These are phyloP conservation scores for Atta colombica DNA, from an alignment of 1,140 invertebrate genomes.

Conservation along the genomic window DNA sequence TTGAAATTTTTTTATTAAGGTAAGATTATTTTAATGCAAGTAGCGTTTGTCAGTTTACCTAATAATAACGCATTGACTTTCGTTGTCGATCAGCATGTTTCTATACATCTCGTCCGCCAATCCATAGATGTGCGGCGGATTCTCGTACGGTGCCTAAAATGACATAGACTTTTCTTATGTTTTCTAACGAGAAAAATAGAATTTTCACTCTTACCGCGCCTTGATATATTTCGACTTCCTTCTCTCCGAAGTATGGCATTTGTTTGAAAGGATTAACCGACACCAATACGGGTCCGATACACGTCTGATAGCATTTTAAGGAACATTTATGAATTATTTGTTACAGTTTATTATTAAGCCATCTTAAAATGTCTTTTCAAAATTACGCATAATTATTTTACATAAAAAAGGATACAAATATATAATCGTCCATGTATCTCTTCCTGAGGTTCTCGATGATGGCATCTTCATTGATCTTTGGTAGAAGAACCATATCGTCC, in stretches of 20 bases:
- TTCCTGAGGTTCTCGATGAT: conserved; percentile 93
- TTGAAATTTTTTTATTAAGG: not conserved
- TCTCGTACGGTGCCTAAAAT: conserved; percentile 91
- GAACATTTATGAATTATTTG: conserved; percentile 58
- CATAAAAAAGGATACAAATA: conserved; percentile 90
- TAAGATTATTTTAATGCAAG: not conserved
- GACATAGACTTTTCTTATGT: not conserved
- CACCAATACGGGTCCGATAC: conserved; percentile 93
- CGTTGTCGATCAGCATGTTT: conserved; percentile 92
- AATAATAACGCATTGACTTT: conserved; percentile 93
- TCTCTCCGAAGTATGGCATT: conserved; percentile 91
- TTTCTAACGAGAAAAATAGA: not conserved
- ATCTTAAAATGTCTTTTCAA: not conserved
- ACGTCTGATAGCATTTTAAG: conserved; percentile 88
- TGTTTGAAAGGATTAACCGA: conserved; percentile 94
- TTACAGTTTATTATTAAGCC: not conserved
- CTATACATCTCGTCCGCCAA: conserved; percentile 93
- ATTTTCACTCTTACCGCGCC: conserved; percentile 88
- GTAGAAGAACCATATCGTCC: conserved; percentile 94
- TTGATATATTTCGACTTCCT: conserved; percentile 91
- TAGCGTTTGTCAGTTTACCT: conserved; percentile 85
- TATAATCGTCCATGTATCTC: conserved; percentile 91
- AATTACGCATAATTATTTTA: not conserved
- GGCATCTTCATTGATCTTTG: conserved; percentile 90
- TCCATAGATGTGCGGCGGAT: conserved; percentile 92